Evolutionary conservation across 2,113 vertebrate species (phyloP).

Genomic region (Eptesicus fuscus): DNA sequence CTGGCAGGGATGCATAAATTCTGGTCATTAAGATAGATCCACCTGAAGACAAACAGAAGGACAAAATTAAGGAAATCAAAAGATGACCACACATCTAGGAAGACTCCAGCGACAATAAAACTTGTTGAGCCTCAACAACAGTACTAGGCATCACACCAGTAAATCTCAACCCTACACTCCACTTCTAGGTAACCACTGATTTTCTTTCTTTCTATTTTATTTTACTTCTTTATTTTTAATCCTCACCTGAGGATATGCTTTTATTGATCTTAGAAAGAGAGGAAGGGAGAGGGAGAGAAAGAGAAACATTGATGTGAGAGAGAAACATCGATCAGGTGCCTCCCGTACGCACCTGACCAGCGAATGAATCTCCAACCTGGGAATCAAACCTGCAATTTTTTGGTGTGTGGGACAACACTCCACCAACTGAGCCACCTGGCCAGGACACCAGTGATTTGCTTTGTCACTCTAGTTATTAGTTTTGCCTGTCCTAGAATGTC

Average conservation of each 20-base stretch:
- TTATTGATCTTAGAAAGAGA: neutral
- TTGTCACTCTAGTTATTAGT: neutral
- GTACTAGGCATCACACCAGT: rapidly evolving
- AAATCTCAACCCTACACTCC: neutral
- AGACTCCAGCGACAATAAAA: neutral
- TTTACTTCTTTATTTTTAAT: neutral
- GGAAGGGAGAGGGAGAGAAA: neutral
- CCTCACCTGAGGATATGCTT: neutral
- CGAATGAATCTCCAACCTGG: no score
- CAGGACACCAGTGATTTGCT: neutral
- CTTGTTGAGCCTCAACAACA: no score
- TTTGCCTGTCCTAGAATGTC: neutral
- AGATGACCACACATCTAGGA: neutral
- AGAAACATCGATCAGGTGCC: neutral
- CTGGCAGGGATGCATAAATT: slow-evolving; percentile 94
- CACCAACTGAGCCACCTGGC: neutral
- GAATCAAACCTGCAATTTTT: neutral
- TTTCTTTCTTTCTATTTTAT: neutral
- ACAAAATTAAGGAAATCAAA: neutral
- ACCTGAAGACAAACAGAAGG: slow-evolving; percentile 82
- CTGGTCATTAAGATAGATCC: slow-evolving; percentile 97
- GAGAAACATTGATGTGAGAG: neutral
- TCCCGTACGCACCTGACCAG: neutral
- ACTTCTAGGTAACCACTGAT: neutral
- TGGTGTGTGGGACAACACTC: neutral